A percentile compares a stretch with the other conserved stretches of the same genome.
phyloP scores from a whole-genome alignment of 2,113 vertebrate species.

The Pangasianodon hypophthalmus region DNA sequence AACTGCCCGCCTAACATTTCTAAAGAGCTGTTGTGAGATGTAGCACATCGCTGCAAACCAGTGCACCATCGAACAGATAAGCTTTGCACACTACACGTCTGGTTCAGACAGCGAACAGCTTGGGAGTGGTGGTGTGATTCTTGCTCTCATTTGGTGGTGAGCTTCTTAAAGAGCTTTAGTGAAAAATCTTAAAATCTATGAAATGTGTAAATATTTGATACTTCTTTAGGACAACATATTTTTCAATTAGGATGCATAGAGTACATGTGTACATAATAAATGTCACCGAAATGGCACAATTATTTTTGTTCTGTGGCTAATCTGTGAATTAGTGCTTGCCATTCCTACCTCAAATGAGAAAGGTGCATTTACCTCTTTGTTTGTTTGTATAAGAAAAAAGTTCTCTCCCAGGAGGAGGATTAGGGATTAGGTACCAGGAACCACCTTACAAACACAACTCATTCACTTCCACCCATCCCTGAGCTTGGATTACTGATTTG shows the following conservation, averaged over 20 bases:
- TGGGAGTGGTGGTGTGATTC: neutral
- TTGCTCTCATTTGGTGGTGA: neutral
- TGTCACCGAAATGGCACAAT: neutral
- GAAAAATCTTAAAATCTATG: neutral
- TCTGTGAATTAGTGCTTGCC: conserved; percentile 67
- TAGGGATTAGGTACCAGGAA: conserved; percentile 59
- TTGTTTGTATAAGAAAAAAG: conserved; percentile 66
- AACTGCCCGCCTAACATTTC: neutral
- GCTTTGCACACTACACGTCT: neutral
- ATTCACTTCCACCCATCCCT: neutral
- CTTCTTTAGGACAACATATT: neutral
- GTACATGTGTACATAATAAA: neutral
- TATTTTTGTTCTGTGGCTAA: conserved; percentile 59
- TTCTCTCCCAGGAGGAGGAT: conserved; percentile 55
- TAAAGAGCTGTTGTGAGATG: conserved; percentile 14
- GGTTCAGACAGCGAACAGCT: neutral
- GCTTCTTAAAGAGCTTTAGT: neutral
- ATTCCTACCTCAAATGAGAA: conserved; percentile 61
- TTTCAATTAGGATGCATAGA: neutral
- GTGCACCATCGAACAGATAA: neutral
- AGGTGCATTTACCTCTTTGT: conserved; percentile 58
- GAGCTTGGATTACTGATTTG: conserved; percentile 5
- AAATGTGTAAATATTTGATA: neutral
- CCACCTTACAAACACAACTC: conserved; percentile 50
- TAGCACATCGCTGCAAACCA: conserved; percentile 10